phyloP scores from a whole-genome alignment of 2,797 vertebrate species.

The Acestrorhynchus altus region DNA sequence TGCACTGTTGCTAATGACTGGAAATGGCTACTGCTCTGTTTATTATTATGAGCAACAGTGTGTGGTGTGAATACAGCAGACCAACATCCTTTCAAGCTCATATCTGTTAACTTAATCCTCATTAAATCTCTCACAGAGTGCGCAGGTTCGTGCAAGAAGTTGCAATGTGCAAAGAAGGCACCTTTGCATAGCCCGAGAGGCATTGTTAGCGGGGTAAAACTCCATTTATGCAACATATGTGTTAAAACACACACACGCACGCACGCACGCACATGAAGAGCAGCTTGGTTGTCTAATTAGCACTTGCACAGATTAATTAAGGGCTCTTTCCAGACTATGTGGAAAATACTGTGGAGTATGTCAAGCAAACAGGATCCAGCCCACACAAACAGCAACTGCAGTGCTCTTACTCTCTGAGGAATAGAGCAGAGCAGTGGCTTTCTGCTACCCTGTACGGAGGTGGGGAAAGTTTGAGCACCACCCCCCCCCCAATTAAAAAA shows the following conservation, averaged over 20 bases:
- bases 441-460: conserved; percentile 2
- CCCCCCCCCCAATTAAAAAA: no score
- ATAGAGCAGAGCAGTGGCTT: conserved; percentile 1
- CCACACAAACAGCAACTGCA: conserved; percentile 5
- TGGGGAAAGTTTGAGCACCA: conserved; percentile 26
- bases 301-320: conserved; percentile 43
- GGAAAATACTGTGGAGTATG: conserved; percentile 34
- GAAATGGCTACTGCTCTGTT: neutral
- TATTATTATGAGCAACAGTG: neutral
- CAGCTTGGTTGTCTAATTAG: conserved; percentile 36
- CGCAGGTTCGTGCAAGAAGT: conserved; percentile 14
- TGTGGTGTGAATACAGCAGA: neutral
- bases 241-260: no score
- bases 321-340: conserved; percentile 1
- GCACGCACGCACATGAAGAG: no score
- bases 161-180: conserved; percentile 31
- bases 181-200: conserved; percentile 18
- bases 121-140: neutral
- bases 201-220: conserved; percentile 11
- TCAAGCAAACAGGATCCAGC: conserved; percentile 30
- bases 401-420: neutral
- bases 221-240: conserved; percentile 30
- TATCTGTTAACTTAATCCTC: conserved; percentile 1
- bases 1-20: neutral
- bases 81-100: neutral